Evolutionary conservation across 2,797 vertebrate genomes (phyloP).

Genomic region (Botia almorhae): DNA sequence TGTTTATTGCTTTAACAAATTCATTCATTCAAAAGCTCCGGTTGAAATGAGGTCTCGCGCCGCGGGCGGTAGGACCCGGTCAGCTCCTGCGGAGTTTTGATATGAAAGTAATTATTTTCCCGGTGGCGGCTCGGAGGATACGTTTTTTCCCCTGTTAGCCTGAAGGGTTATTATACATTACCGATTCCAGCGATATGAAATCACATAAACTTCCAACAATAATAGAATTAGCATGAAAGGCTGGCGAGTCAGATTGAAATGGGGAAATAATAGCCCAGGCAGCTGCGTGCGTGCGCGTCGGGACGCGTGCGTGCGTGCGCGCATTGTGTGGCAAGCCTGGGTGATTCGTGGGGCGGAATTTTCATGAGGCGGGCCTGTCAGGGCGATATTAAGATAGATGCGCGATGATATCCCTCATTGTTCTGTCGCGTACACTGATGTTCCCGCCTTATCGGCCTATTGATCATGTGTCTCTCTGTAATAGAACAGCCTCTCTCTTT

Average conservation of each 20-base stretch:
- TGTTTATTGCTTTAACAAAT: slow-evolving; percentile 98
- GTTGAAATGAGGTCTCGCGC: slow-evolving; percentile 88
- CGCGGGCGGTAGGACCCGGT: slow-evolving; percentile 90
- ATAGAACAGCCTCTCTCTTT: slow-evolving; percentile 86
- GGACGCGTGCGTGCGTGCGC: slow-evolving; percentile 85
- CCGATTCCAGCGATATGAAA: slow-evolving; percentile 93
- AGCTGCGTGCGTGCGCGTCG: slow-evolving; percentile 87
- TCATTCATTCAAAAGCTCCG: slow-evolving; percentile 89
- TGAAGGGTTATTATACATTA: slow-evolving; percentile 93
- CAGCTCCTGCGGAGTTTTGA: slow-evolving; percentile 99
- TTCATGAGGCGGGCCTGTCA: slow-evolving; percentile 97
- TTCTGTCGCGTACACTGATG: slow-evolving; percentile 99
- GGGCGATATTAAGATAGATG: slow-evolving; percentile 99
- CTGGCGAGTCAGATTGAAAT: slow-evolving; percentile 97
- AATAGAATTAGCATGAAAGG: slow-evolving; percentile 98
- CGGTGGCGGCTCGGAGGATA: slow-evolving; percentile 92
- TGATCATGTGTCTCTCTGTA: slow-evolving; percentile 99
- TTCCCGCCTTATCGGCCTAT: slow-evolving; percentile 99
- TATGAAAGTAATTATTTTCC: slow-evolving; percentile 99
- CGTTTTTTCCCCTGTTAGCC: slow-evolving; percentile 67
- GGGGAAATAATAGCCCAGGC: slow-evolving; percentile 91
- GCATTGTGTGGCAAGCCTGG: slow-evolving; percentile 81
- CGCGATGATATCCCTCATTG: slow-evolving; percentile 93
- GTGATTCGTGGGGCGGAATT: slow-evolving; percentile 96
- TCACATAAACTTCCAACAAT: slow-evolving; percentile 95